These are phyloP conservation scores for Dascillus cervinus DNA, from an alignment of 2,888 invertebrate species.

Conservation along the genomic window DNA sequence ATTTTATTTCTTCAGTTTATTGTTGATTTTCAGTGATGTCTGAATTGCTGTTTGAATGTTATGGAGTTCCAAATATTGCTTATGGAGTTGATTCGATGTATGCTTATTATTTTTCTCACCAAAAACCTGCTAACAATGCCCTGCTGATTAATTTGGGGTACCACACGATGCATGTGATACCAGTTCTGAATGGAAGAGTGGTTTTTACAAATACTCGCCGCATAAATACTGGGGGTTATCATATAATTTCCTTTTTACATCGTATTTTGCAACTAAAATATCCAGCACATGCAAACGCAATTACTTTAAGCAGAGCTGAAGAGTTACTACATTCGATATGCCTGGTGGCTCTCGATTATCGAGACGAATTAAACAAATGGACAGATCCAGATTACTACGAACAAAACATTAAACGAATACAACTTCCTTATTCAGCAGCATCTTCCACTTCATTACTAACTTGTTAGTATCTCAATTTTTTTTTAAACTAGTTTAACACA, in stretches of 20 bases:
- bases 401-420: constrained; percentile 72
- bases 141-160: constrained; percentile 81
- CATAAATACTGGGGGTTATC: constrained; percentile 82
- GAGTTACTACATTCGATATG: constrained; percentile 78
- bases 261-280: constrained; percentile 86
- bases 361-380: constrained; percentile 74
- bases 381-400: constrained; percentile 75
- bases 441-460: constrained; percentile 56
- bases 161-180: constrained; percentile 81
- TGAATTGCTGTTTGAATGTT: constrained; percentile 89
- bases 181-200: constrained; percentile 65
- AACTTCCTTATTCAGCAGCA: constrained; percentile 70
- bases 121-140: constrained; percentile 51
- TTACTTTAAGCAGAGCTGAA: constrained; percentile 81
- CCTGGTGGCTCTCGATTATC: constrained; percentile 69
- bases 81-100: constrained; percentile 84
- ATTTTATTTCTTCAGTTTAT: constrained; percentile 3
- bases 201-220: constrained; percentile 66
- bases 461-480: constrained; percentile 36
- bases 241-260: constrained; percentile 78
- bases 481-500: neutral
- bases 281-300: constrained; percentile 81
- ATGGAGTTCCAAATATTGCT: constrained; percentile 74
- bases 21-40: constrained; percentile 71
- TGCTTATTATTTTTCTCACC: constrained; percentile 56